phyloP scores from a whole-genome alignment of 2,797 vertebrate species.

The Eospalax fontanierii region DNA sequence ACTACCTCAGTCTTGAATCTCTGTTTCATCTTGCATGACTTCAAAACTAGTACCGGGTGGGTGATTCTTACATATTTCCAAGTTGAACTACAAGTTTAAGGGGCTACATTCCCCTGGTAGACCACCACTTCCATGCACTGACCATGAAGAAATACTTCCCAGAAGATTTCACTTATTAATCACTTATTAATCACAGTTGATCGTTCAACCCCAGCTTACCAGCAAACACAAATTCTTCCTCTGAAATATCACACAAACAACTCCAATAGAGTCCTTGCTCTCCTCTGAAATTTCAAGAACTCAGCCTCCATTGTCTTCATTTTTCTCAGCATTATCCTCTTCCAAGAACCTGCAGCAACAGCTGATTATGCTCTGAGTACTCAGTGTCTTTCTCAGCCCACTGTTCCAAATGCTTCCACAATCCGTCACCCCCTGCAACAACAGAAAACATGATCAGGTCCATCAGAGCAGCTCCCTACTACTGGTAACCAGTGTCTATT shows the following conservation, averaged over 20 bases:
- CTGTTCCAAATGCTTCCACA: not conserved
- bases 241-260: not conserved
- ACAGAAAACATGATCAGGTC: not conserved
- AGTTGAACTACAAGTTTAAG: not conserved
- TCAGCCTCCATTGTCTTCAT: not conserved
- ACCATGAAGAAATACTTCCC: not conserved
- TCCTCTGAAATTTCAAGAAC: not conserved
- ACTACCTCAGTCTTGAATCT: not conserved
- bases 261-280: not conserved
- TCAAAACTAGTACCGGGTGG: not conserved
- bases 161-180: not conserved
- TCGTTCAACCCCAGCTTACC: not conserved
- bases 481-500: not conserved
- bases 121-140: not conserved
- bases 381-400: not conserved
- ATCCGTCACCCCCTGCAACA: no score
- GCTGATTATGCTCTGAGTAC: not conserved
- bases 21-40: not conserved
- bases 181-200: not conserved
- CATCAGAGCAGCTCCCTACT: not conserved
- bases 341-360: not conserved
- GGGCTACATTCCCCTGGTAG: not conserved
- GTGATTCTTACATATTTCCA: not conserved
- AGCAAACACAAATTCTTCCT: not conserved
- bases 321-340: not conserved